Evolutionary conservation across 2,888 invertebrate genomes (phyloP).

Genomic region (Erebia aethiops): DNA sequence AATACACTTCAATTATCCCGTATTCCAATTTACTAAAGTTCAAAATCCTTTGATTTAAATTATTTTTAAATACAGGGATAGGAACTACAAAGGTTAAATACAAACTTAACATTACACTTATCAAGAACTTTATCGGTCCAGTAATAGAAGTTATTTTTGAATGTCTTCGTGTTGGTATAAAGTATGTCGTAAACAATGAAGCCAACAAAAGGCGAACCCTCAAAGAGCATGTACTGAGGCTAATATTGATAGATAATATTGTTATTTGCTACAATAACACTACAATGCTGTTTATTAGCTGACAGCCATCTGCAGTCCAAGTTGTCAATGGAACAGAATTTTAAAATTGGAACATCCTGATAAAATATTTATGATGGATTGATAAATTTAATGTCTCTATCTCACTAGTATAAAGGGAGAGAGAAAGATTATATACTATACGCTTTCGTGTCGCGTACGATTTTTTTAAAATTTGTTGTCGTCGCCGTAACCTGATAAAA

Average conservation of each 20-base stretch:
- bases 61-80: conserved; percentile 19
- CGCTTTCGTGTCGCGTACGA: too few species aligned
- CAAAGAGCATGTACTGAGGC: conserved; percentile 45
- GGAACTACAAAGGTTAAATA: conserved; percentile 27
- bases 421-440: too few species aligned
- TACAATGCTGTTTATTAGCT: conserved; percentile 47
- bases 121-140: neutral
- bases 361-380: neutral
- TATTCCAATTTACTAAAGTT: neutral
- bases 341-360: conserved; percentile 9
- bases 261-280: conserved; percentile 53
- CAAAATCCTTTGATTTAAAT: conserved; percentile 6
- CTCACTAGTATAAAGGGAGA: too few species aligned
- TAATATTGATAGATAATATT: conserved; percentile 79
- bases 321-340: neutral
- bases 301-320: conserved; percentile 44
- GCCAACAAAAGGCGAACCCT: conserved; percentile 57
- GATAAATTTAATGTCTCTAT: neutral
- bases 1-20: neutral
- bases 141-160: conserved; percentile 5
- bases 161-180: neutral
- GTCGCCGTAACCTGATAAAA: too few species aligned
- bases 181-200: conserved; percentile 29
- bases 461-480: too few species aligned
- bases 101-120: conserved; percentile 11